These are phyloP conservation scores for Agrypnia vestita DNA, from an alignment of 1,140 invertebrate species.

Conservation along the genomic window DNA sequence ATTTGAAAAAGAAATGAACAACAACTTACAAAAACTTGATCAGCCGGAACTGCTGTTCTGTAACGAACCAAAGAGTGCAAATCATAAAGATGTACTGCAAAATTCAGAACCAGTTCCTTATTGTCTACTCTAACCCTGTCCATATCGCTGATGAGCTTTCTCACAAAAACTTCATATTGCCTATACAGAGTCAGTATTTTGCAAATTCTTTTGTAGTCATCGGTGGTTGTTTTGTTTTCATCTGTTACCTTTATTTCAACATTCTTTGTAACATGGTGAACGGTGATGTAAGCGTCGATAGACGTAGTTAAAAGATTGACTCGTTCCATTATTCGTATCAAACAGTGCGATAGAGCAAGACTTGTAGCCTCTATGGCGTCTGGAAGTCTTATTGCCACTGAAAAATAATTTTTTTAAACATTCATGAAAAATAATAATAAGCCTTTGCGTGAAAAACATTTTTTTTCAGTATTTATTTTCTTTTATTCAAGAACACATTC, in stretches of 20 bases:
- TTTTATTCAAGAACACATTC: too few species aligned
- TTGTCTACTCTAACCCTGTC: constrained; percentile 71
- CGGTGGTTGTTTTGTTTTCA: constrained; percentile 57
- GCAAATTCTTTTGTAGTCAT: constrained; percentile 70
- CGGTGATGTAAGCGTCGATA: constrained; percentile 68
- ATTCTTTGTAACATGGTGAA: constrained; percentile 66
- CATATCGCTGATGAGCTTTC: constrained; percentile 74
- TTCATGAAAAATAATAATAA: neutral
- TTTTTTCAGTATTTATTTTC: neutral
- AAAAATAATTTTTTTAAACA: constrained; percentile 33
- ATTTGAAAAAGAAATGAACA: too few species aligned
- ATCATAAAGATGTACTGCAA: constrained; percentile 70
- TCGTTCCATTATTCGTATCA: constrained; percentile 75
- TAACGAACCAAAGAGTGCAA: constrained; percentile 76
- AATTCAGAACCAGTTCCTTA: constrained; percentile 66
- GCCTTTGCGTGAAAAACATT: neutral
- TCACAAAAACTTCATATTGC: constrained; percentile 76
- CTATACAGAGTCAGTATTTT: constrained; percentile 74
- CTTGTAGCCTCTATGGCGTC: constrained; percentile 73
- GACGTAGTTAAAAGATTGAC: constrained; percentile 77
- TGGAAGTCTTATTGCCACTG: constrained; percentile 77
- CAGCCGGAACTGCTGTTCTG: constrained; percentile 76
- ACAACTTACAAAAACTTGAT: constrained; percentile 77
- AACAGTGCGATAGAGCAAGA: constrained; percentile 70
- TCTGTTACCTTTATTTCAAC: constrained; percentile 60